These are phyloP conservation scores for Chelonia mydas DNA, from an alignment of 2,797 vertebrate genomes.

Conservation along the genomic window DNA sequence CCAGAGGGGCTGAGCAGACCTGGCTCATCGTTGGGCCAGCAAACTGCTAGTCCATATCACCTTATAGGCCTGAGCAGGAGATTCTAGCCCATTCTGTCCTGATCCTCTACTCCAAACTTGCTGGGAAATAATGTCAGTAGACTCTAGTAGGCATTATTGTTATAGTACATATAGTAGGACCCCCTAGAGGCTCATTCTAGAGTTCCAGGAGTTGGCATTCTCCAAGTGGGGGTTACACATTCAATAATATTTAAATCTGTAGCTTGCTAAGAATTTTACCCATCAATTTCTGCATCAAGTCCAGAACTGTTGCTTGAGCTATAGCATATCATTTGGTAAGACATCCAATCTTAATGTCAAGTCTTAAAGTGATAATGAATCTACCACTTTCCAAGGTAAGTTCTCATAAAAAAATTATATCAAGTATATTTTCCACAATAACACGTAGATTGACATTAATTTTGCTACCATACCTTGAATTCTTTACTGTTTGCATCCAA, in stretches of 20 bases:
- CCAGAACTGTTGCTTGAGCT: background rate
- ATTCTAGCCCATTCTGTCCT: no score
- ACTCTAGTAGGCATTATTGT: no score
- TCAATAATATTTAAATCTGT: background rate
- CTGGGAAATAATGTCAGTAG: no score
- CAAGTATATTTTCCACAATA: background rate
- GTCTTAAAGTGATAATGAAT: background rate
- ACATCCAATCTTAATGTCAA: background rate
- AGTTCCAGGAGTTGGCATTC: no score
- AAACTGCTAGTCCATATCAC: no score
- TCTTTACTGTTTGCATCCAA: background rate
- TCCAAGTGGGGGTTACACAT: no score
- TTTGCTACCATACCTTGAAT: background rate
- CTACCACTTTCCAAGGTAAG: background rate
- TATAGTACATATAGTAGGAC: no score
- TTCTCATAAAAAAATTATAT: background rate
- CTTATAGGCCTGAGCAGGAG: no score
- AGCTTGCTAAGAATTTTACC: rapidly evolving
- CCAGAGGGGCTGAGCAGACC: no score
- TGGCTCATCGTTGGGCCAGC: no score
- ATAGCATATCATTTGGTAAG: background rate
- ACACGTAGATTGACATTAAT: background rate
- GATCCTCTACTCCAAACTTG: no score
- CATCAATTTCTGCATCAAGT: background rate
- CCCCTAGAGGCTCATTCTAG: no score